Evolutionary conservation across 2,888 invertebrate genomes (phyloP), one percentile per base, ranked within the genome.

Genomic region (Drosophila affinis): DNA sequence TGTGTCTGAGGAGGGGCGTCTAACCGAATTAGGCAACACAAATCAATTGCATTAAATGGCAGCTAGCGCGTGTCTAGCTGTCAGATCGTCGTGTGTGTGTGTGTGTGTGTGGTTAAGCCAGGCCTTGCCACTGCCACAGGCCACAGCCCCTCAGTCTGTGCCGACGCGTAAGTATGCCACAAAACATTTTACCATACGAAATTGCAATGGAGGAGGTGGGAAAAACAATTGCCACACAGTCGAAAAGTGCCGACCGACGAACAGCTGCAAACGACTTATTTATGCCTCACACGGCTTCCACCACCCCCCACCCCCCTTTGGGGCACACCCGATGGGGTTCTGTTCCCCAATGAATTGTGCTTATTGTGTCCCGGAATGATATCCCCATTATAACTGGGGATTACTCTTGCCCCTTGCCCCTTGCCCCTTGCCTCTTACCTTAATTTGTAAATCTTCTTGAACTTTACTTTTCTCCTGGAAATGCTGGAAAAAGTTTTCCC

Each of bases 201-300:
- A 75, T 83, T 69, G 69, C 69, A 24, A 58, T 63, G 59, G 56
- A 49, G 48, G 27, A 62, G 34, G 3, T 34, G 57, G 45, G 45
- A 64, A 51, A 75, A 73, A 67, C 77, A 77, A 80, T 82, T 81
- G 79, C 64, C 51, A 67, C 52, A 64, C 52, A 61, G 39, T 2
- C 61, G 59, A 71, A 52, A 48, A 55, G 63, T 63, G 72, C 79
- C 72, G 63, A 61, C 62, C 72, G 63, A 62, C 62, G 75, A 77
- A 77, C 87, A 86, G 88, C 84, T 81, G 79, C 79, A 72, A 79
- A 88, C 75, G 87, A 83, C 87, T 83, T 77, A 83, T 83, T 88
- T 81, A 83, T 80, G 81, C 78, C 78, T 45, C 79, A 71, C 70
- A 83, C 58, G 52, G 54, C 62, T 21, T 18, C 24, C 55, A 53